phyloP scores from a whole-genome alignment of 2,888 invertebrate genomes.

The Spicauda simplicius region DNA sequence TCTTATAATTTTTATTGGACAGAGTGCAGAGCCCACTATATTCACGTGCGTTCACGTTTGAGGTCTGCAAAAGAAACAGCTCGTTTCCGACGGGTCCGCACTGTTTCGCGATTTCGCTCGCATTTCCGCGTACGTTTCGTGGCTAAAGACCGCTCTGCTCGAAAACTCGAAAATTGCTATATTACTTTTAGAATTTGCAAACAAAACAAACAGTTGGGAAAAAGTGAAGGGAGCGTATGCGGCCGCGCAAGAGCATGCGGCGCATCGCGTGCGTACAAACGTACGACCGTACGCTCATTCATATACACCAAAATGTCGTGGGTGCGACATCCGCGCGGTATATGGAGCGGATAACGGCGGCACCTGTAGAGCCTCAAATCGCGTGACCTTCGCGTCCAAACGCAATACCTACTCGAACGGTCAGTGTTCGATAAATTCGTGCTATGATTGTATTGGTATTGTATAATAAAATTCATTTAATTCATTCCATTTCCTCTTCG shows the following conservation, averaged over 20 bases:
- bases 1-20: no score
- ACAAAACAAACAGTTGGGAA: neutral
- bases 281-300: slow-evolving; percentile 25
- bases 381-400: slow-evolving; percentile 66
- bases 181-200: neutral
- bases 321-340: slow-evolving; percentile 19
- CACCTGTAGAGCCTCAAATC: slow-evolving; percentile 70
- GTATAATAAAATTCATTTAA: neutral
- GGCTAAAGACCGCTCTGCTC: no score
- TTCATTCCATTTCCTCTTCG: no score
- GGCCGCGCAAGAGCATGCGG: neutral
- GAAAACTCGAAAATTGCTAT: neutral
- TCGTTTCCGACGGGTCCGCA: no score
- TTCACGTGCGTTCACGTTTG: no score
- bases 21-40: no score
- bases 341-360: slow-evolving; percentile 38
- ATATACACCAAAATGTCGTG: slow-evolving; percentile 19
- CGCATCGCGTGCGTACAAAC: neutral
- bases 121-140: no score
- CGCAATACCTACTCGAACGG: slow-evolving; percentile 65
- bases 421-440: slow-evolving; percentile 50
- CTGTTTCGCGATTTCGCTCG: no score
- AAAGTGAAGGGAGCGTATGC: neutral
- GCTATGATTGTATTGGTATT: slow-evolving; percentile 5
- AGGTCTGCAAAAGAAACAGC: no score